These are phyloP conservation scores for Incurvaria masculella DNA, from an alignment of 2,888 invertebrate genomes.

Conservation along the genomic window DNA sequence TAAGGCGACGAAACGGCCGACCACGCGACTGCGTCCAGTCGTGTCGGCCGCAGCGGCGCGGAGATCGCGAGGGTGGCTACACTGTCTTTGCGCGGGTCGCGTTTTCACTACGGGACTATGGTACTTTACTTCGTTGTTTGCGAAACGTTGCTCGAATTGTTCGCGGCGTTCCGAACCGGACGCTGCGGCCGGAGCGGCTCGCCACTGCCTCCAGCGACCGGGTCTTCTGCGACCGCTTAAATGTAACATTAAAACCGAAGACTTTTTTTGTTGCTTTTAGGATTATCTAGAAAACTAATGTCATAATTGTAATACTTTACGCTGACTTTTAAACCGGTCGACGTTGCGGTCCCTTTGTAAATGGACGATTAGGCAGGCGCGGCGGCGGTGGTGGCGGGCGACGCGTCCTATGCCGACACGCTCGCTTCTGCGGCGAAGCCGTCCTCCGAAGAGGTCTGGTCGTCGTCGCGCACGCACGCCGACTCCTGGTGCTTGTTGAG, in stretches of 20 bases:
- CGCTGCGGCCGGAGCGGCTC: background rate
- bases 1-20: conserved; percentile 44
- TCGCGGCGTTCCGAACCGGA: conserved; percentile 23
- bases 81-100: background rate
- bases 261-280: conserved; percentile 16
- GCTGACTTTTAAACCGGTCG: conserved; percentile 31
- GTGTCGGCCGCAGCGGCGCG: conserved; percentile 25
- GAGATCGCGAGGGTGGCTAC: background rate
- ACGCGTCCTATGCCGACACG: background rate
- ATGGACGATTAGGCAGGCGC: conserved; percentile 13
- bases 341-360: conserved; percentile 42
- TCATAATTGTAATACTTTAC: conserved; percentile 51
- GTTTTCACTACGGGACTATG: conserved; percentile 36
- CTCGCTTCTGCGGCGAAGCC: background rate
- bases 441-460: conserved; percentile 16
- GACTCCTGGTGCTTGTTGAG: conserved; percentile 96
- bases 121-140: conserved; percentile 54
- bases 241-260: conserved; percentile 11
- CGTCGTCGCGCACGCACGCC: conserved; percentile 77
- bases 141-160: conserved; percentile 53
- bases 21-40: conserved; percentile 31
- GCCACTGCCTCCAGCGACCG: background rate
- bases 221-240: conserved; percentile 1
- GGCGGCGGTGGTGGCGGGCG: conserved; percentile 21
- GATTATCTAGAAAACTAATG: conserved; percentile 49